Base-by-base conservation (phyloP, 1,140 invertebrate species). In the Drosophila punjabiensis region DNA sequence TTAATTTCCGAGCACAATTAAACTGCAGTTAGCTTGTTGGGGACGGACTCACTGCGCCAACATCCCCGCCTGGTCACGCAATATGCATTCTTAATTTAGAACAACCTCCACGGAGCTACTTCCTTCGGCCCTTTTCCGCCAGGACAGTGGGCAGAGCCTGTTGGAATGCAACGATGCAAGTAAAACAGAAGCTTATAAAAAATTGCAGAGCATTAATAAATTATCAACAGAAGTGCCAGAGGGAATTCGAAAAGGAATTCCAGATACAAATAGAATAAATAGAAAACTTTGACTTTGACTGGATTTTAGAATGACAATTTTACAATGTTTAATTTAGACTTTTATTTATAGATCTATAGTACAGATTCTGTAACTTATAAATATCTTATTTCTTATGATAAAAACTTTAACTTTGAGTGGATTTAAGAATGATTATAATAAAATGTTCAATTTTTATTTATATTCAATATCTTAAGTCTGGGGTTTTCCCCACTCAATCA, bases 1-100 rank as follows among this genome's bases (percentile, higher is more conserved):
- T 62, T 55, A 55, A 55, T 62, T 62, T 55, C 20, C 33, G 30
- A 20, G 47, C 60, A 55, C 60, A 62, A 62, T 62, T 62, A 62
- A 55, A 62, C 48, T 62, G 60, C 60, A 62, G 60, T 62, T 62
- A 55, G 60, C 30, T 33, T 24, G 33, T 24, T 20, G 52, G 11
- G n/a, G 30, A 3, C 24, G 30, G 53, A 20, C 33, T 14, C 18
- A 35, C 13, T 24, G 53, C 18, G 13, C 5, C 50, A 52, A 0
- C 50, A n/a, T 7, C 30, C 5, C 50, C 30, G n/a, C 30, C 18
- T 30, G 60, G 60, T 62, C 14, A 32, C 60, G 50, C 30, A 20
- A 52, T 20, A 18, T 62, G 60, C 24, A 53, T 53, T 53, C 30
- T 50, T 62, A 52, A 52, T 52, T 16, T 30, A 52, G 45, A 53